These are phyloP conservation scores for Phallusia fumigata DNA, from an alignment of 23 tunicate species.

Conservation along the genomic window DNA sequence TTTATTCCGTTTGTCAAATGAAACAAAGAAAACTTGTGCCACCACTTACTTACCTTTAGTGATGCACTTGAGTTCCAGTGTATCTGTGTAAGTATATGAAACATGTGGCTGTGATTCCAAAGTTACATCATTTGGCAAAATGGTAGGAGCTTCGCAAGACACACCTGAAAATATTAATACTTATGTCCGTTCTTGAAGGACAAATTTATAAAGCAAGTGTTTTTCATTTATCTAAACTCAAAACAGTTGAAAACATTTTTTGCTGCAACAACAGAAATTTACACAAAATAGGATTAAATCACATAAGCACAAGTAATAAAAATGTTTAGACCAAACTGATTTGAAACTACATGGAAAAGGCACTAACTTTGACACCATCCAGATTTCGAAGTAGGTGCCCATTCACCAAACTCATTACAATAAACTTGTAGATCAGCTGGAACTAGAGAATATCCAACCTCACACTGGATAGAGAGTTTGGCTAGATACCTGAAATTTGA, in stretches of 20 bases:
- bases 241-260: no score
- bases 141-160: conserved; percentile 30
- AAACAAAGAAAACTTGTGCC: no score
- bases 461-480: conserved; percentile 39
- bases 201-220: no score
- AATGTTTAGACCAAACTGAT: no score
- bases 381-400: conserved; percentile 30
- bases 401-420: conserved; percentile 55
- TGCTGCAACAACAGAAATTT: no score
- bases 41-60: conserved; percentile 17
- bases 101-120: not conserved
- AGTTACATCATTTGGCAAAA: not conserved
- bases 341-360: no score
- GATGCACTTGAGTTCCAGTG: conserved; percentile 35
- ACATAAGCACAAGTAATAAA: no score
- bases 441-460: conserved; percentile 34
- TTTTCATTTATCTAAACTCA: no score
- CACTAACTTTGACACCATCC: conserved; percentile 42
- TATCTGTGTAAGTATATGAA: conserved; percentile 12
- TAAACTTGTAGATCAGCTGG: conserved; percentile 12
- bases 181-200: no score
- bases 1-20: no score
- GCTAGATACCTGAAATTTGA: conserved; percentile 47
- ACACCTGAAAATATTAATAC: conserved; percentile 25
- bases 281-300: no score